phyloP scores from a whole-genome alignment of 2,113 vertebrate species.

The Vimba vimba region DNA sequence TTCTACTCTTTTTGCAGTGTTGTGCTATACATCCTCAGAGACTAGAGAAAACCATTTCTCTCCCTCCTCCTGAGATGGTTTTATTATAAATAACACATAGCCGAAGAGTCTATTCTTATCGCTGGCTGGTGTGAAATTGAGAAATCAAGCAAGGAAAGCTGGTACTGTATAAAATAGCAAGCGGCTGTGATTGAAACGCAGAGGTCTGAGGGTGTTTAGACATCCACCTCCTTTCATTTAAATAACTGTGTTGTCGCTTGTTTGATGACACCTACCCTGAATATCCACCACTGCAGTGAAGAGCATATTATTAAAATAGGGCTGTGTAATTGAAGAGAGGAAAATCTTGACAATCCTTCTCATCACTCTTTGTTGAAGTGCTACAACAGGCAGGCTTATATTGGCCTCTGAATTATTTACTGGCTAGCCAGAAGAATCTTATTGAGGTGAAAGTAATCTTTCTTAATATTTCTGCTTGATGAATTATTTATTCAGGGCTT shows the following conservation, averaged over 20 bases:
- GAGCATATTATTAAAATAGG: slow-evolving; percentile 32
- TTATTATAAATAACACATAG: slow-evolving; percentile 52
- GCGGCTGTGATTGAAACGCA: slow-evolving; percentile 16
- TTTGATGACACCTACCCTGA: slow-evolving; percentile 37
- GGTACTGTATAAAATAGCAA: slow-evolving; percentile 36
- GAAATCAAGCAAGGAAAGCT: slow-evolving; percentile 46
- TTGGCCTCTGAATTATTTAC: slow-evolving; percentile 52
- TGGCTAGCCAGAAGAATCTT: slow-evolving; percentile 26
- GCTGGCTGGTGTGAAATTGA: slow-evolving; percentile 48
- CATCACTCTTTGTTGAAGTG: neutral
- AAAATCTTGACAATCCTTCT: slow-evolving; percentile 1
- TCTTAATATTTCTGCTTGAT: slow-evolving; percentile 43
- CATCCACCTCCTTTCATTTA: slow-evolving; percentile 36
- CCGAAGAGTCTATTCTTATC: slow-evolving; percentile 46
- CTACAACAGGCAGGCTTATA: slow-evolving; percentile 42
- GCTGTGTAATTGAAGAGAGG: neutral
- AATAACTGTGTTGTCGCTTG: slow-evolving; percentile 40
- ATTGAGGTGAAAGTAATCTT: slow-evolving; percentile 40
- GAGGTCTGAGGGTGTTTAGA: slow-evolving; percentile 42
- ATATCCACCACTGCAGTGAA: neutral
- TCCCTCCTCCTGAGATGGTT: slow-evolving; percentile 9
- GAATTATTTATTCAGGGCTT: slow-evolving; percentile 50
- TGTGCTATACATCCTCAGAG: neutral
- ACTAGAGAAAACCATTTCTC: slow-evolving; percentile 21
- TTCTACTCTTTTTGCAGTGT: neutral